These are phyloP conservation scores for Cecidostiba fungosa DNA, from an alignment of 2,888 invertebrate genomes.

Conservation along the genomic window DNA sequence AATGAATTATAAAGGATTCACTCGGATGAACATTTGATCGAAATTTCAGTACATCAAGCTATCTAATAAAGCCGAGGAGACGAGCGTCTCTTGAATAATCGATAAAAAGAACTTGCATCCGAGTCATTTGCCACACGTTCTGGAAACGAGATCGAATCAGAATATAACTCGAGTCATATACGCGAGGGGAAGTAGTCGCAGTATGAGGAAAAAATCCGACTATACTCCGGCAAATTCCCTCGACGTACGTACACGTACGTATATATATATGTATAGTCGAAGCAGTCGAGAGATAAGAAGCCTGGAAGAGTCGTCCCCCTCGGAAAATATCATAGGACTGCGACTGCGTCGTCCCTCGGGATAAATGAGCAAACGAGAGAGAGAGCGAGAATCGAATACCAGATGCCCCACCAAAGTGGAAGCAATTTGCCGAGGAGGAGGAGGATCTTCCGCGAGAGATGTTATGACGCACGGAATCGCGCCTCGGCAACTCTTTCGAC, in stretches of 20 bases:
- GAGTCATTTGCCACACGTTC: background rate
- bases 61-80: background rate
- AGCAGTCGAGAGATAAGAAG: constrained; percentile 43
- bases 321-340: constrained; percentile 43
- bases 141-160: background rate
- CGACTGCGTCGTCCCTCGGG: constrained; percentile 34
- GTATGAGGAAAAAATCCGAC: background rate
- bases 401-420: constrained; percentile 60
- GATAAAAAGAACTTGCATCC: background rate
- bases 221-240: constrained; percentile 20
- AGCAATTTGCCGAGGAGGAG: constrained; percentile 57
- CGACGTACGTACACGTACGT: background rate
- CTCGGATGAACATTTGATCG: background rate
- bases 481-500: constrained; percentile 1
- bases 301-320: constrained; percentile 11
- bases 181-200: background rate
- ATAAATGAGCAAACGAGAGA: constrained; percentile 43
- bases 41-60: background rate
- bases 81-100: background rate
- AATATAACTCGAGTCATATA: background rate
- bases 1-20: background rate
- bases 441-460: background rate
- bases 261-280: background rate
- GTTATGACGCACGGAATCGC: constrained; percentile 8
- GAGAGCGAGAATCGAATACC: constrained; percentile 58